Evolutionary conservation across 2,113 vertebrate genomes (phyloP).

Genomic region (Triplophysa tibetana): DNA sequence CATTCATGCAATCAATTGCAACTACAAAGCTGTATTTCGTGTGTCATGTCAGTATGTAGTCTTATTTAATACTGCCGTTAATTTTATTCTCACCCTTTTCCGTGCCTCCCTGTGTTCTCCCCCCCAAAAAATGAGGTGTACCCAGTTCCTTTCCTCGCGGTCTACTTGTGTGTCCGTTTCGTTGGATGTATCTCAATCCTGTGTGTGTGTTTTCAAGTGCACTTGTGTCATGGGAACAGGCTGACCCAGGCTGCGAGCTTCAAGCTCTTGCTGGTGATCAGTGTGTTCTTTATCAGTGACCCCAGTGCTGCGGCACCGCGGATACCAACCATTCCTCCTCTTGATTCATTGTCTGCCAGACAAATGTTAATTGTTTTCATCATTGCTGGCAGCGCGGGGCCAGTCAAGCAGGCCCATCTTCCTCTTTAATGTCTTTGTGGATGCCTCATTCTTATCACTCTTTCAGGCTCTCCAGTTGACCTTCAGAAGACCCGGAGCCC

Average conservation of each 20-base stretch:
- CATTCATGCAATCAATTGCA: not conserved
- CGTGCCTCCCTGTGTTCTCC: not conserved
- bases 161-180: not conserved
- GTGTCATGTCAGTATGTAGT: not conserved
- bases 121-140: not conserved
- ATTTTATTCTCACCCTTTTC: too few species aligned
- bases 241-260: constrained; percentile 75
- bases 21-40: not conserved
- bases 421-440: constrained; percentile 68
- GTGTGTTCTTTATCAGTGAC: constrained; percentile 77
- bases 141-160: not conserved
- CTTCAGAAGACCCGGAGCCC: constrained; percentile 64
- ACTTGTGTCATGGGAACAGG: constrained; percentile 78
- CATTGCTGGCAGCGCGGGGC: constrained; percentile 75
- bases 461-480: constrained; percentile 64
- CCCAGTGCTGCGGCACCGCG: constrained; percentile 71
- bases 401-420: constrained; percentile 69
- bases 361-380: constrained; percentile 95
- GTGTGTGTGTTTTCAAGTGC: constrained; percentile 33
- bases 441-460: constrained; percentile 58
- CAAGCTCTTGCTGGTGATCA: constrained; percentile 71
- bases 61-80: not conserved
- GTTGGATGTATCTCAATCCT: not conserved
- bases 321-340: constrained; percentile 85
- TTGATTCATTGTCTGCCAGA: constrained; percentile 88